phyloP scores from a whole-genome alignment of 2,113 vertebrate species.

The Dendrocopos noguchii region DNA sequence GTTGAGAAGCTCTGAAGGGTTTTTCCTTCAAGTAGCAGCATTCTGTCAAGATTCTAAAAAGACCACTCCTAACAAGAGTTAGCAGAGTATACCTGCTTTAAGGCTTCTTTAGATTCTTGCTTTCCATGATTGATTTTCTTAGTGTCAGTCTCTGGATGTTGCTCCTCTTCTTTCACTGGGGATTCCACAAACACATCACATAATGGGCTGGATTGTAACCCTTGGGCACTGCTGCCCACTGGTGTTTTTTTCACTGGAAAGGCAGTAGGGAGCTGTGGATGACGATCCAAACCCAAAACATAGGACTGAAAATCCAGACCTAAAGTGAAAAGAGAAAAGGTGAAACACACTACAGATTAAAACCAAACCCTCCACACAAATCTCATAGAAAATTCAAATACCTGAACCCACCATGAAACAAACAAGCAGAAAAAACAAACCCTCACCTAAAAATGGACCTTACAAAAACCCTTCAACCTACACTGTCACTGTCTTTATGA shows the following conservation, averaged over 20 bases:
- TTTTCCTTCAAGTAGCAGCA: not conserved
- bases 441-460: not conserved
- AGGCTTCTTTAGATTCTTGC: constrained; percentile 72
- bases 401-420: not conserved
- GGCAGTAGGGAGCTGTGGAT: constrained; percentile 73
- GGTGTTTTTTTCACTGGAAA: constrained; percentile 81
- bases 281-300: constrained; percentile 78
- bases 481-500: not conserved
- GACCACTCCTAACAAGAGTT: not conserved
- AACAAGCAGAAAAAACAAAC: not conserved
- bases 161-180: constrained; percentile 86
- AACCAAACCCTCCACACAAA: not conserved
- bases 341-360: not conserved
- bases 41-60: not conserved
- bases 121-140: constrained; percentile 71
- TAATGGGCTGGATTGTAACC: constrained; percentile 79
- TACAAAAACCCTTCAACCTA: not conserved
- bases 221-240: constrained; percentile 61
- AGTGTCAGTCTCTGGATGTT: constrained; percentile 57
- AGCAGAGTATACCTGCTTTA: constrained; percentile 71
- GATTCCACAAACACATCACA: constrained; percentile 72
- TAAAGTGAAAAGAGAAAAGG: not conserved
- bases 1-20: not conserved
- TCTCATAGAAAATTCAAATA: not conserved
- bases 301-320: constrained; percentile 51